Evolutionary conservation across 1,140 invertebrate genomes (phyloP).

Genomic region (Bombus ignitus): DNA sequence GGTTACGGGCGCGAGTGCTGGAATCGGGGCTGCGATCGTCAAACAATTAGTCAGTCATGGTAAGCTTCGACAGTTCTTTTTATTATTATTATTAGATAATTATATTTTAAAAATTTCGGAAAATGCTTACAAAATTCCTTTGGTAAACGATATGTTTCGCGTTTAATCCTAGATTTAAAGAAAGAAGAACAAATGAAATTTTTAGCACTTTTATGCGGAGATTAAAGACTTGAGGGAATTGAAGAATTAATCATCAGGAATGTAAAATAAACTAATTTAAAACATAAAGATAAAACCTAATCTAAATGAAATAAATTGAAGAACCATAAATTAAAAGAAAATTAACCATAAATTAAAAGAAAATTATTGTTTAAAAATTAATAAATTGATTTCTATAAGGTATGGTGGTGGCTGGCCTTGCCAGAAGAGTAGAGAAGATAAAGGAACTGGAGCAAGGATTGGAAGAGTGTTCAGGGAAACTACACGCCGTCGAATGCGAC

Average conservation of each 20-base stretch:
- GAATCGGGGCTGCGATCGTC: conserved; percentile 82
- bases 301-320: too few species aligned
- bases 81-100: too few species aligned
- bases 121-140: neutral
- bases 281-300: too few species aligned
- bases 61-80: conserved; percentile 20
- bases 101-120: neutral
- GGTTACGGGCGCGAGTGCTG: conserved; percentile 84
- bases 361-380: neutral
- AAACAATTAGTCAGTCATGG: conserved; percentile 60
- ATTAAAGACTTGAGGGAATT: neutral
- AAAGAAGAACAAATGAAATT: neutral
- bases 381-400: conserved; percentile 71
- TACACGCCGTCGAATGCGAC: conserved; percentile 84
- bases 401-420: conserved; percentile 85
- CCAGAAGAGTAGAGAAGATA: conserved; percentile 82
- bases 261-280: neutral
- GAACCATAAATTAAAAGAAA: neutral
- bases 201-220: too few species aligned
- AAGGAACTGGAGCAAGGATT: conserved; percentile 66
- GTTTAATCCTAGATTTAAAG: neutral
- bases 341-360: neutral
- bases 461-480: conserved; percentile 66
- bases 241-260: neutral
- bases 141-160: neutral